Evolutionary conservation across 2,888 invertebrate species (phyloP), one percentile per base, ranked within the genome.

Genomic region (Tenthredo livida): DNA sequence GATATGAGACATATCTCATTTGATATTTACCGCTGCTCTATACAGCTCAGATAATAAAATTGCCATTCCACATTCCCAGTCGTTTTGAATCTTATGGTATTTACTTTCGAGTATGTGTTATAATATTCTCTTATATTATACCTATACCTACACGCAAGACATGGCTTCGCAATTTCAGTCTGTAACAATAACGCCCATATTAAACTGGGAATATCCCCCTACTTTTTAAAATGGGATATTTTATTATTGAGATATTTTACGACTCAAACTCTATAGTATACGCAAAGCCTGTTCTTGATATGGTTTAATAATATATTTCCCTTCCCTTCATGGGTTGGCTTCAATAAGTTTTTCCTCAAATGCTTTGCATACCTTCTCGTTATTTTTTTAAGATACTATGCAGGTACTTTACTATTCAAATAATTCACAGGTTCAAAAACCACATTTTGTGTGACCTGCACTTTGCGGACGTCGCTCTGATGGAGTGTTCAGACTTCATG

Each of bases 401-500:
- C n/a, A n/a, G n/a, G n/a, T 85, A 58, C 33, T 85, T 54, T 61
- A 54, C 84, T 80, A 29, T n/a, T 67, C 17, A 84, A 54, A 15
- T 50, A 25, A 54, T 93, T 85, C 90, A 91, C 86, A 95, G 96
- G 91, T 96, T 96, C 95, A 96, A 97, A 95, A 98, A 98, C 95
- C 98, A 98, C 94, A 98, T 98, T 94, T 96, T 98, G 94, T 98
- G 98, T 96, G 98, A 98, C 94, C 95, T 98, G 94, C 98, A 98
- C 95, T 98, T 98, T 94, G 98, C 98, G 92, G 98, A 98, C 97
- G 98, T 98, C 90, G 97, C 98, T 94, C 97, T 98, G 94, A 98
- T 98, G 97, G 98, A 98, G 97, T 98, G 97, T 95, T 97, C 98
- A 91, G 98, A 98, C 95, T 98, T 98, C 95, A 98, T 98, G 98